phyloP scores from a whole-genome alignment of 1,140 invertebrate genomes.

The Heliconius melpomene region DNA sequence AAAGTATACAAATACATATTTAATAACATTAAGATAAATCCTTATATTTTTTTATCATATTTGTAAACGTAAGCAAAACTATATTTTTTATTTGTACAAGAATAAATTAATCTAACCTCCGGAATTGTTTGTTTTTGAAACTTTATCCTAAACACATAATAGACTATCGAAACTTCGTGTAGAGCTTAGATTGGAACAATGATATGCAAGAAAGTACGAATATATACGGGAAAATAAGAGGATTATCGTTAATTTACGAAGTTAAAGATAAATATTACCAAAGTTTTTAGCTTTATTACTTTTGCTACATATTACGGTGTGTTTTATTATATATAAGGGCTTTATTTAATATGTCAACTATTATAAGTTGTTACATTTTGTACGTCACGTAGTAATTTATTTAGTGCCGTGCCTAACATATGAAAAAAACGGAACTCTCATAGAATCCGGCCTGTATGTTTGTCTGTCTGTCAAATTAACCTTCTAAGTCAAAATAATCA shows the following conservation, averaged over 20 bases:
- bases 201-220: not conserved
- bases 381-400: not conserved
- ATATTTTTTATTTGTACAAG: not conserved
- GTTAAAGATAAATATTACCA: not conserved
- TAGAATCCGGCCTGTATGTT: no score
- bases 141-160: not conserved
- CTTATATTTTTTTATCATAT: no score
- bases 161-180: not conserved
- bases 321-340: not conserved
- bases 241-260: not conserved
- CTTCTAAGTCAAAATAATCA: no score
- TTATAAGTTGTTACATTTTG: not conserved
- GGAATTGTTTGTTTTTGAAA: not conserved
- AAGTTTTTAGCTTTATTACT: constrained; percentile 6
- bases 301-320: not conserved
- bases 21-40: no score
- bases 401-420: no score
- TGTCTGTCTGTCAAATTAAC: no score
- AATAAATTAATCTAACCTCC: not conserved
- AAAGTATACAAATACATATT: no score
- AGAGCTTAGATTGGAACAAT: not conserved
- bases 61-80: not conserved
- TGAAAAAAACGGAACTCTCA: no score
- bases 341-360: not conserved
- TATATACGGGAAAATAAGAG: not conserved